Evolutionary conservation across 1,140 invertebrate species (phyloP), one percentile per base, ranked within the genome.

Genomic region (Adelges cooleyi): DNA sequence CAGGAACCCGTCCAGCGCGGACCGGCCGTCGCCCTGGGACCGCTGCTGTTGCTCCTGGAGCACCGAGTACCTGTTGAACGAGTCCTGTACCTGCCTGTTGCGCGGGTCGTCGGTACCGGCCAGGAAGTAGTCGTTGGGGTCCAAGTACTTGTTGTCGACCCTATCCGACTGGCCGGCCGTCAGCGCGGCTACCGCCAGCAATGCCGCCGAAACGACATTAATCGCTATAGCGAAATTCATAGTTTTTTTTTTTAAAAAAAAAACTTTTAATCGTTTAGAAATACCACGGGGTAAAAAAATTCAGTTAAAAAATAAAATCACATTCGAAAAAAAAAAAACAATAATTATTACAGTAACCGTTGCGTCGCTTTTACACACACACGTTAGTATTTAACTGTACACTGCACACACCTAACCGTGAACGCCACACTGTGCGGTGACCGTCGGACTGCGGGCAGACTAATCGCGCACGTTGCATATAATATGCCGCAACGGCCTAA

Each of bases 91-190:
- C 1, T 42, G 56, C n/a, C 56, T 40, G 2, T 42, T 40, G 22
- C 44, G 38, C 20, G 42, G 42, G n/a, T 22, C 22, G 22, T 62
- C 27, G 17, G 36, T 23, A 5, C 53, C 38, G 17, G 56, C 42
- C 2, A 46, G 25, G 11, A 62, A 62, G 38, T 13, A 62, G n/a
- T 62, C 56, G 17, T 62, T 62, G 11, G 56, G 56, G 20, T 62
- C 56, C 25, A 62, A 9, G 17, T 33, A 62, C 18, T 46, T 62
- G 25, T 18, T 33, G 13, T 62, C 56, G 38, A 18, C 56, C 5
- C 6, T 22, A 18, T 62, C 56, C 1, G 2, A 8, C 27, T 62
- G 56, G 23, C 56, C 17, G 9, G n/a, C 38, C 23, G 17, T 42
- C 56, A 22, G 6, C 6, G 3, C 22, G 4, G 2, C 17, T 13